A percentile compares a stretch with the other conserved stretches of the same genome.
Evolutionary conservation across 2,888 invertebrate genomes (phyloP).

Genomic region (Euspilapteryx auroguttella): DNA sequence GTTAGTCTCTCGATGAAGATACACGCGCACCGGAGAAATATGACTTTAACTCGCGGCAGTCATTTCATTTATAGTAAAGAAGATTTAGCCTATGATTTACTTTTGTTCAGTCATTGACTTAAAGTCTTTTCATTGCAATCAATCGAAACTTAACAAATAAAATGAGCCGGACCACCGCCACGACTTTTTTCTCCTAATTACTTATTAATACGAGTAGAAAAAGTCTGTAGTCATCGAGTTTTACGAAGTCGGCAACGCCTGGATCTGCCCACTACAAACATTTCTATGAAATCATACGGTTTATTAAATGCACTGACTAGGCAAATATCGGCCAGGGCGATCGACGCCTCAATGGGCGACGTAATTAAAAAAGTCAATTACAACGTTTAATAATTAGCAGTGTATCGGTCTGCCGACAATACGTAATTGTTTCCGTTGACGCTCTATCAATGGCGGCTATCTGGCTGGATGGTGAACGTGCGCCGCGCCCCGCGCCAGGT

Average conservation of each 20-base stretch:
- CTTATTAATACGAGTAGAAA: not conserved
- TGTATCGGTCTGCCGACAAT: slow-evolving; percentile 42
- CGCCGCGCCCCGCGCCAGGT: slow-evolving; percentile 22
- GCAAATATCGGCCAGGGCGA: slow-evolving; percentile 45
- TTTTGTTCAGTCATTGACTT: too few species aligned
- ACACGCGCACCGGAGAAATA: too few species aligned
- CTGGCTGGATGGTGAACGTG: slow-evolving; percentile 14
- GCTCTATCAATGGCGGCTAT: slow-evolving; percentile 22
- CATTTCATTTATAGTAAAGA: too few species aligned
- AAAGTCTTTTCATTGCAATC: too few species aligned
- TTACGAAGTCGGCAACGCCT: not conserved
- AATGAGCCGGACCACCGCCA: not conserved
- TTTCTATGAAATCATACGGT: slow-evolving; percentile 21
- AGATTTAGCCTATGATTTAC: too few species aligned
- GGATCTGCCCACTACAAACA: slow-evolving; percentile 5
- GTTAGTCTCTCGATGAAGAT: too few species aligned
- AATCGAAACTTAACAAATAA: too few species aligned
- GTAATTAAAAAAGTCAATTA: slow-evolving; percentile 54
- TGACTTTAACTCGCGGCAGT: too few species aligned
- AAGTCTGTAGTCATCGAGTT: not conserved
- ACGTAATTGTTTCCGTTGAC: slow-evolving; percentile 48
- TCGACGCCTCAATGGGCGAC: slow-evolving; percentile 47
- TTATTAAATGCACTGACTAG: slow-evolving; percentile 58
- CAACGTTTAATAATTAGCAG: slow-evolving; percentile 56
- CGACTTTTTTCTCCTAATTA: slow-evolving; percentile 1